Conservation (phyloP, 2,113 vertebrate species). For the Chascanopsetta lugubris region DNA sequence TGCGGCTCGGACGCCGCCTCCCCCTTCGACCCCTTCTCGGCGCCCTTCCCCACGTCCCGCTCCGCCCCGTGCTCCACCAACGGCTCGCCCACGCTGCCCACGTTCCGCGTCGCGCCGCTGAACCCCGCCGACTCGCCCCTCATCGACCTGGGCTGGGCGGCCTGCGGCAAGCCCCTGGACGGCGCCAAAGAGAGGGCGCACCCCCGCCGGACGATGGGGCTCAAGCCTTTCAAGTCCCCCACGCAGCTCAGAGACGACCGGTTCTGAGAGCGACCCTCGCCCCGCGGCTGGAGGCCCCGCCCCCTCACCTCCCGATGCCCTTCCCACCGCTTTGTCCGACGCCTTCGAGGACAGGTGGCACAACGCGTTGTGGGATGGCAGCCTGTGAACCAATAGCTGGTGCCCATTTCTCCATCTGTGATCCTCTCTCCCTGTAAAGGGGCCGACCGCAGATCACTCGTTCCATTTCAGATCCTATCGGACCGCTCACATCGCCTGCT, state of each 20-base stretch:
- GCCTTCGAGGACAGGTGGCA: slow-evolving; percentile 36
- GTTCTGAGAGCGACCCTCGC: slow-evolving; percentile 68
- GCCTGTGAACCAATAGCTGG: slow-evolving; percentile 58
- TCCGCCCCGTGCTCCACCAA: slow-evolving; percentile 82
- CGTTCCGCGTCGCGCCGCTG: slow-evolving; percentile 70
- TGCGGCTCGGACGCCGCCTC: slow-evolving; percentile 48
- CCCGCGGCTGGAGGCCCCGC: neutral
- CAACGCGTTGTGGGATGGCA: slow-evolving; percentile 47
- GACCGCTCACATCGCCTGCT: slow-evolving; percentile 56
- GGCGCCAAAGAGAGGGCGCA: slow-evolving; percentile 78
- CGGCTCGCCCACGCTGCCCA: slow-evolving; percentile 79
- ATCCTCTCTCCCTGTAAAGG: slow-evolving; percentile 53
- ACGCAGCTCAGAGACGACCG: slow-evolving; percentile 76
- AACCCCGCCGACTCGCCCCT: slow-evolving; percentile 76
- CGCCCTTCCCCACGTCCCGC: slow-evolving; percentile 79
- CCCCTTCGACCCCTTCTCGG: slow-evolving; percentile 77
- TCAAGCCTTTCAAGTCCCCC: slow-evolving; percentile 81
- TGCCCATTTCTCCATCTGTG: slow-evolving; percentile 47
- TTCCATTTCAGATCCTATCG: slow-evolving; percentile 62
- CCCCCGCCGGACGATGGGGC: slow-evolving; percentile 74
- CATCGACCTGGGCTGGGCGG: slow-evolving; percentile 76
- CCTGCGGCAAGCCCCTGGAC: slow-evolving; percentile 60
- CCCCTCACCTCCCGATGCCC: neutral
- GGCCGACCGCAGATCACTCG: slow-evolving; percentile 54
- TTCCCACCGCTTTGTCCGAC: slow-evolving; percentile 30